Conservation (phyloP, 2,888 invertebrate genomes). For the Cantharis rustica region DNA sequence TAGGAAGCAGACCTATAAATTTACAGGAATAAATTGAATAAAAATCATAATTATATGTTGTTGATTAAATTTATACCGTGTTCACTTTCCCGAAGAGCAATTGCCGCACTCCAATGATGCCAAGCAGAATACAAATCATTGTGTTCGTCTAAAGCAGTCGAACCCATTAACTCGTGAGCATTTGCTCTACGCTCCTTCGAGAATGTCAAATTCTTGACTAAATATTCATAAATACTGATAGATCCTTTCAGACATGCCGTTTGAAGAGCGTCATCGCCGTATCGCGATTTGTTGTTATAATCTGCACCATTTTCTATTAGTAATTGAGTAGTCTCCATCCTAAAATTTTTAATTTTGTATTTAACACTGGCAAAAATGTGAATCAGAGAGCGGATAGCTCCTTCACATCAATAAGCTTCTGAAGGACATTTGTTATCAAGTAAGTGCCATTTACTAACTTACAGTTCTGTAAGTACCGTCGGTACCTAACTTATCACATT, state of each 20-base stretch:
- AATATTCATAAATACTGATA: constrained; percentile 70
- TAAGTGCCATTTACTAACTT: too few relatives aligned
- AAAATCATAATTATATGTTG: not conserved
- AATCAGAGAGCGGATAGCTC: not conserved
- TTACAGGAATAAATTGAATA: not conserved
- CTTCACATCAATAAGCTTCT: too few relatives aligned
- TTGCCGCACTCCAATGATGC: constrained; percentile 80
- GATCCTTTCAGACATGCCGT: constrained; percentile 84
- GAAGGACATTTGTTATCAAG: too few relatives aligned
- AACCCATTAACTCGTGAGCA: constrained; percentile 86
- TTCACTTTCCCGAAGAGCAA: constrained; percentile 62
- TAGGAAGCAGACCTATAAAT: constrained; percentile 51
- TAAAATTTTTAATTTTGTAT: constrained; percentile 37
- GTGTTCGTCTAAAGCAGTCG: constrained; percentile 87
- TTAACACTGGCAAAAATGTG: not conserved
- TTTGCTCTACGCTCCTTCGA: constrained; percentile 74
- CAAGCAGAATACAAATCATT: constrained; percentile 75
- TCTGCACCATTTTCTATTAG: constrained; percentile 81
- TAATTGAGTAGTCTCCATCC: constrained; percentile 81
- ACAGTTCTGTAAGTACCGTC: too few relatives aligned
- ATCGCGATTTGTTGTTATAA: constrained; percentile 74
- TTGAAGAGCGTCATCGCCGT: constrained; percentile 88
- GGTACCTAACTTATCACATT: too few relatives aligned
- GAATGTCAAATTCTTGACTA: constrained; percentile 68
- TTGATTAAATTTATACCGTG: constrained; percentile 35